Evolutionary conservation across 1,140 invertebrate genomes (phyloP).

Genomic region (Temnothorax nylanderi): DNA sequence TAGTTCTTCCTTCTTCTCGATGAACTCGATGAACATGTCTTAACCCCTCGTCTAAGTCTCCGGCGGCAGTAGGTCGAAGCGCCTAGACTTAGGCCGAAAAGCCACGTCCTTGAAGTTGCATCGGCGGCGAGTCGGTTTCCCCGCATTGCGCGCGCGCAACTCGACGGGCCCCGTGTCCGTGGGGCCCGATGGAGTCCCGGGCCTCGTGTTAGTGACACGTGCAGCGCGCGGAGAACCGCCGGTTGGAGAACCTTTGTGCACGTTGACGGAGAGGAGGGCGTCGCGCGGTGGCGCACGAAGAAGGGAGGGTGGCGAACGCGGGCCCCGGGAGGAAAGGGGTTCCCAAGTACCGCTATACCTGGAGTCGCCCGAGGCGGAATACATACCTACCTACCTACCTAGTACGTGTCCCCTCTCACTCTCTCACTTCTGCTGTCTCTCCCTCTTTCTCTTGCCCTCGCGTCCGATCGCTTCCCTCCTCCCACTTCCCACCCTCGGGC

Average conservation of each 20-base stretch:
- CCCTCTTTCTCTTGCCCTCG: conserved; percentile 22
- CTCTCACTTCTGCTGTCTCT: conserved; percentile 21
- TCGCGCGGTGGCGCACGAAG: conserved; percentile 40
- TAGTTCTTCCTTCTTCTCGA: conserved; percentile 9
- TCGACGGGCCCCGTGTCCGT: neutral
- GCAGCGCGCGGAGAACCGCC: conserved; percentile 41
- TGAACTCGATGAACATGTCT: conserved; percentile 43
- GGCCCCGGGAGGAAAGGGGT: conserved; percentile 61
- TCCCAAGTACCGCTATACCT: conserved; percentile 81
- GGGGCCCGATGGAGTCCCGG: neutral
- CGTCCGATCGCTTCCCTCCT: conserved; percentile 7
- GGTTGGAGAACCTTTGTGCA: conserved; percentile 58
- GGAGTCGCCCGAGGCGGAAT: conserved; percentile 80
- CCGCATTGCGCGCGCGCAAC: conserved; percentile 1
- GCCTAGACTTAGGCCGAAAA: conserved; percentile 47
- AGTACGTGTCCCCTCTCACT: conserved; percentile 70
- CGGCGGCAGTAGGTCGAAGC: conserved; percentile 46
- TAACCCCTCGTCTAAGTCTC: conserved; percentile 43
- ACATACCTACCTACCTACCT: conserved; percentile 83
- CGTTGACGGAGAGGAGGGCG: conserved; percentile 44
- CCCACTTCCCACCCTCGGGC: neutral
- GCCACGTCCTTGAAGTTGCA: conserved; percentile 53
- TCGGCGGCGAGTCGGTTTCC: conserved; percentile 19
- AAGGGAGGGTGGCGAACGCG: conserved; percentile 30
- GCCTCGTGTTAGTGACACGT: conserved; percentile 49